Evolutionary conservation across 2,113 vertebrate genomes (phyloP), one percentile per base, ranked within the genome.

Genomic region (Oxygymnocypris stewartii): DNA sequence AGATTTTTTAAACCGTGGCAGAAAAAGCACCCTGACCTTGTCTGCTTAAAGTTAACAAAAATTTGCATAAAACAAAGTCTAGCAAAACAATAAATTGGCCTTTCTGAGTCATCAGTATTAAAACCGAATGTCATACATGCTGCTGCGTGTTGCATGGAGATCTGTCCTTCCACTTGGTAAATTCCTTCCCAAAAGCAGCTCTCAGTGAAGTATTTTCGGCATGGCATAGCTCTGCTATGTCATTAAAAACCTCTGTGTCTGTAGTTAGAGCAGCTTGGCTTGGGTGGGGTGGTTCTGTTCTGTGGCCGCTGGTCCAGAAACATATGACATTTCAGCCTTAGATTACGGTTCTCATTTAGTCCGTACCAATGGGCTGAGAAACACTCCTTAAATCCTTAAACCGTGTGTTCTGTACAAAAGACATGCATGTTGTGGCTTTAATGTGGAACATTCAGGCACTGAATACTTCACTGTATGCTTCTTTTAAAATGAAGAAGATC

Each of bases 121-220:
- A 67, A 61, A 11, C 47, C 49, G 67, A 74, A 86, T 51, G 20
- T 13, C 14, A 42, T 73, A 42, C 47, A 63, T 6, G 12, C 14
- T 75, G 14, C 12, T 18, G 2, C 8, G 2, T 63, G n/a, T 28
- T 35, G 8, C 37, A 20, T 77, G n/a, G 79, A 82, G 63, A 61
- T 61, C 28, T 74, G 49, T 71, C 76, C 49, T 80, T 82, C 25
- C 20, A 51, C 63, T 63, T 44, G 42, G 85, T 88, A 89, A 89
- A 91, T 90, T 92, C 87, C 59, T 88, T 84, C 87, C 86, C 75
- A 90, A 37, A 91, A 90, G 76, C 90, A 88, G 91, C 91, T 92
- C 92, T 93, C 89, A 87, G 91, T 91, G 91, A 92, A 92, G 91
- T 95, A 95, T 95, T 95, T 95, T 93, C 75, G 88, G 93, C 88